These are phyloP conservation scores for Auanema freiburgensis DNA, from an alignment of 2,888 invertebrate genomes.

Conservation along the genomic window DNA sequence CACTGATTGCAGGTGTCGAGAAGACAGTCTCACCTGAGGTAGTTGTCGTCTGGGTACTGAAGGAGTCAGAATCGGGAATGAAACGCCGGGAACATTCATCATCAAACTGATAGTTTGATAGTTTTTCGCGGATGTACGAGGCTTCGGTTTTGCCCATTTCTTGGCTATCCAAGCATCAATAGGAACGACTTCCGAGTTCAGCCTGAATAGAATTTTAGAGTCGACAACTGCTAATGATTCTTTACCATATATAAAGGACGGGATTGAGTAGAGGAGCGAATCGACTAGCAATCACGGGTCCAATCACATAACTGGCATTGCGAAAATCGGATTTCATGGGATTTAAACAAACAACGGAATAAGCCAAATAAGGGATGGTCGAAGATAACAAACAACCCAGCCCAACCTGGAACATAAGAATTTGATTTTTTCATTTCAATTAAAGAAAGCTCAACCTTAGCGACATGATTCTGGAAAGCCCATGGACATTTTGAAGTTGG, in stretches of 20 bases:
- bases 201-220: constrained; percentile 28
- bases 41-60: constrained; percentile 47
- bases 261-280: constrained; percentile 44
- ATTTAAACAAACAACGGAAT: constrained; percentile 47
- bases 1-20: not conserved
- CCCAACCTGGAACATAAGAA: constrained; percentile 29
- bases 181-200: constrained; percentile 48
- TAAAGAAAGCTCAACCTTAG: constrained; percentile 27
- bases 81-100: constrained; percentile 40
- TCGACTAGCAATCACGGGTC: constrained; percentile 38
- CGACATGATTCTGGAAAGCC: constrained; percentile 44
- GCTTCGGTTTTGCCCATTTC: constrained; percentile 26
- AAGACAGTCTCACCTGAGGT: constrained; percentile 25
- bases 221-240: not conserved
- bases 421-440: not conserved
- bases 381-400: constrained; percentile 45
- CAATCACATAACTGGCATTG: constrained; percentile 27
- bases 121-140: constrained; percentile 36
- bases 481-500: constrained; percentile 26
- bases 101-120: constrained; percentile 52
- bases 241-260: constrained; percentile 45
- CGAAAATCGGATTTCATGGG: constrained; percentile 45
- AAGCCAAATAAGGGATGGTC: constrained; percentile 47
- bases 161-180: constrained; percentile 41
- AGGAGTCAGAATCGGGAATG: constrained; percentile 48